Evolutionary conservation across 2,888 invertebrate species (phyloP), one percentile per base, ranked within the genome.

Genomic region (Zhuqinia jingwanae): DNA sequence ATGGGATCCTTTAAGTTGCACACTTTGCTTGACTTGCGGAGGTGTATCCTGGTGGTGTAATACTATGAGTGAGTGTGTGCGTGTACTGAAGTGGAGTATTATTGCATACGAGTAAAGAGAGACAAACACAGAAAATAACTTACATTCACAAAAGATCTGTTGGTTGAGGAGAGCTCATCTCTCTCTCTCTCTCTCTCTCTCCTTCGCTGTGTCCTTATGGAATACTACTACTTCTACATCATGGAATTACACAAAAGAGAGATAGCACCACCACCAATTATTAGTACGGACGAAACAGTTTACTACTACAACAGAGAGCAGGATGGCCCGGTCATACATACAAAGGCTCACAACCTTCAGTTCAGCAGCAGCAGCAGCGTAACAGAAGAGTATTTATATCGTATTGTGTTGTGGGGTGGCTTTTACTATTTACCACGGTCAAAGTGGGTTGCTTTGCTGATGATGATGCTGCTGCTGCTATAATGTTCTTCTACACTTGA

Each of bases 1-100:
- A 78, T 42, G 65, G 78, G 47, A 65, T 65, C 78, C 30, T 63
- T 78, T n/a, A n/a, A 36, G 2, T 36, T 58, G 10, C 25, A 60
- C 58, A 60, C 15, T 13, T 47, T 36, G 36, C 36, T 36, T 3
- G 36, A 15, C 53, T 42, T 58, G 78, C n/a, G 78, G 78, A 78
- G 78, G 78, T 78, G 78, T 78, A 78, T 58, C 42, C 22, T 56
- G 25, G 45, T 76, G 76, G 36, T 36, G 36, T 36, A 22, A 70
- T 17, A 36, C 42, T 70, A 50, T 2, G n/a, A n/a, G n/a, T n/a
- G n/a, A n/a, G n/a, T 50, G 30, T 76, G 25, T 22, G 58, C 11
- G 58, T 60, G 42, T 42, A 45, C 22, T 45, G 17, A 63, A 45
- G 78, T 25, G 53, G 53, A 56, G 53, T 56, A 56, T 56, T 56